Evolutionary conservation across 2,113 vertebrate species (phyloP).

Genomic region (Scomber scombrus): DNA sequence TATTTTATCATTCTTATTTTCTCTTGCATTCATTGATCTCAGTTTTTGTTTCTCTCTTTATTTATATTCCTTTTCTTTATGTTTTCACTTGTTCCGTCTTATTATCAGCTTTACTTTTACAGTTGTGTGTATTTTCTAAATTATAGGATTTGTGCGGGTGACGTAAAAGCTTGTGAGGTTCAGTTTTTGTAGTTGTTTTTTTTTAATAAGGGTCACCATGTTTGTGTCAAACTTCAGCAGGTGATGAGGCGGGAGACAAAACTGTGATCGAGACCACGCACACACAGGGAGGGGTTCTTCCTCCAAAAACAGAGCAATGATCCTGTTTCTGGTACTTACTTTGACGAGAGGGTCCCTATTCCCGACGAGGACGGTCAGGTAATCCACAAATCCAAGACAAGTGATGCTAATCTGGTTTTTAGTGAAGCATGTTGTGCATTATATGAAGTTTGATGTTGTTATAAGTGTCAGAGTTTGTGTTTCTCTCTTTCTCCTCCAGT

Average conservation of each 20-base stretch:
- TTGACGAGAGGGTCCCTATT: constrained; percentile 88
- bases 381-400: neutral
- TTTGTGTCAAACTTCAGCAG: constrained; percentile 17
- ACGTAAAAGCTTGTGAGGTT: neutral
- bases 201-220: neutral
- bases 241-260: neutral
- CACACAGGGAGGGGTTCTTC: constrained; percentile 59
- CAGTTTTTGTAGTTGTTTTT: neutral
- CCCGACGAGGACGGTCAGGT: constrained; percentile 82
- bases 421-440: no score
- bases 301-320: constrained; percentile 45
- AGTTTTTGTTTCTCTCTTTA: no score
- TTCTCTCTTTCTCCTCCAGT: constrained; percentile 51
- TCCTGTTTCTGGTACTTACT: constrained; percentile 84
- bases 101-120: no score
- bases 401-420: no score
- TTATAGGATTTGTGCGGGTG: no score
- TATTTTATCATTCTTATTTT: no score
- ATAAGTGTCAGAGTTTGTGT: neutral
- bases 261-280: constrained; percentile 59
- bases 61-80: no score
- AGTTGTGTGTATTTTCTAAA: no score
- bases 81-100: no score
- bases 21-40: no score
- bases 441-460: neutral